Evolutionary conservation across 1,140 invertebrate genomes (phyloP).

Genomic region (Eumaeus atala): DNA sequence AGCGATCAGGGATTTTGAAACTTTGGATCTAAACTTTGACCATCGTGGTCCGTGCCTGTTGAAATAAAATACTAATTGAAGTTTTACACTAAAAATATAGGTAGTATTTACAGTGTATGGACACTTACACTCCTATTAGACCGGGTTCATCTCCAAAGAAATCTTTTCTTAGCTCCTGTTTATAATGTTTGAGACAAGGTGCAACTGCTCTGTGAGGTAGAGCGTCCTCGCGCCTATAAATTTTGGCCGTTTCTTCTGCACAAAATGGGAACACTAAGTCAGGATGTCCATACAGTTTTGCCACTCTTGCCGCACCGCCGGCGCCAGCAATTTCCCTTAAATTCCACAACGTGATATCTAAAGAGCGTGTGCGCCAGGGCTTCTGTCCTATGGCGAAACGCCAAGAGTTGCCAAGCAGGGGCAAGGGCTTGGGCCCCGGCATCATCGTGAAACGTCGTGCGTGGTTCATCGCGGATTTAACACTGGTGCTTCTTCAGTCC

Average conservation of each 20-base stretch:
- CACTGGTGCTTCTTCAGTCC: conserved; percentile 44
- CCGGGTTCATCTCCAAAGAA: conserved; percentile 84
- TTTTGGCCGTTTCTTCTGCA: conserved; percentile 83
- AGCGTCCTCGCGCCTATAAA: conserved; percentile 83
- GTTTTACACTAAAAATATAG: conserved; percentile 8
- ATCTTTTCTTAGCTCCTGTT: conserved; percentile 81
- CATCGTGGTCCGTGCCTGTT: conserved; percentile 88
- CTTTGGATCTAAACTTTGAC: conserved; percentile 86
- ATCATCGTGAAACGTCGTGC: conserved; percentile 80
- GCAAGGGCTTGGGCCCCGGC: conserved; percentile 84
- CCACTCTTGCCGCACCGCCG: conserved; percentile 83
- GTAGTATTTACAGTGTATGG: conserved; percentile 2
- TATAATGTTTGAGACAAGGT: conserved; percentile 86
- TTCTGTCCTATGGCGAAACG: conserved; percentile 77
- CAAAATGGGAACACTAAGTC: conserved; percentile 87
- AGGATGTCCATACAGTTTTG: conserved; percentile 83
- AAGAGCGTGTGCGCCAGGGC: conserved; percentile 52
- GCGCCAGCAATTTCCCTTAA: conserved; percentile 58
- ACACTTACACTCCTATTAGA: conserved; percentile 85
- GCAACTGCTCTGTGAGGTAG: conserved; percentile 86
- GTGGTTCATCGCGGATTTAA: conserved; percentile 46
- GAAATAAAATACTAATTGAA: conserved; percentile 15
- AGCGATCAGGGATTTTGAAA: conserved; percentile 88
- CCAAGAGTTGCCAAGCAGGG: conserved; percentile 87
- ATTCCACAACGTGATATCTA: conserved; percentile 57